Percentiles rank a stretch among this genome's conserved stretches.
These are phyloP conservation scores for Drosophila willistoni DNA, from an alignment of 1,140 invertebrate species.

Conservation along the genomic window DNA sequence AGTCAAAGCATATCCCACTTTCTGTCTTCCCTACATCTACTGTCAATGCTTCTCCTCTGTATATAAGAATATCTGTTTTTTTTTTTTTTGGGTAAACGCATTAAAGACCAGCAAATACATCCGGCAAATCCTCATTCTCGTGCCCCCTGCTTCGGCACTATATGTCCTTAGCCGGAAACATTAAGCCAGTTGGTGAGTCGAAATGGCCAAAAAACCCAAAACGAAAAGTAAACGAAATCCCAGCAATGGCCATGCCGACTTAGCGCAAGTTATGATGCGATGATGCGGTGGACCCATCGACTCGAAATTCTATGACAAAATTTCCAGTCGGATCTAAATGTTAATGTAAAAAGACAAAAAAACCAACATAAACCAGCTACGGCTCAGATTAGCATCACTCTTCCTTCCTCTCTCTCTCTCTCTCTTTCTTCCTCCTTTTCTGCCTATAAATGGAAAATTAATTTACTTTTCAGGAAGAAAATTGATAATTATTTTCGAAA, in stretches of 20 bases:
- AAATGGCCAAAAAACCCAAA: background rate
- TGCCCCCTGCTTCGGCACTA: background rate
- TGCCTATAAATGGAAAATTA: too few relatives aligned
- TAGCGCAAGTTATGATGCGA: constrained; percentile 10
- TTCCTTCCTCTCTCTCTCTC: too few relatives aligned
- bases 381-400: too few relatives aligned
- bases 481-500: too few relatives aligned
- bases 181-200: constrained; percentile 32
- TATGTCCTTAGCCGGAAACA: constrained; percentile 53
- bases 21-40: background rate
- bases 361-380: too few relatives aligned
- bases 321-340: background rate
- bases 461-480: too few relatives aligned
- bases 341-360: too few relatives aligned
- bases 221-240: constrained; percentile 1
- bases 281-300: background rate
- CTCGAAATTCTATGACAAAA: background rate
- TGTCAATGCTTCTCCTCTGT: background rate
- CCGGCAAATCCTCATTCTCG: constrained; percentile 40
- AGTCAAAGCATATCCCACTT: background rate
- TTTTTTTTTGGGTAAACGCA: constrained; percentile 55
- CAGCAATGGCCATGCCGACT: constrained; percentile 6
- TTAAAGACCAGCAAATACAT: constrained; percentile 67
- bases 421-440: too few relatives aligned
- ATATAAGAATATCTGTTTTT: background rate